Base-by-base conservation (phyloP, 2,888 invertebrate species). In the Julus scanicus region DNA sequence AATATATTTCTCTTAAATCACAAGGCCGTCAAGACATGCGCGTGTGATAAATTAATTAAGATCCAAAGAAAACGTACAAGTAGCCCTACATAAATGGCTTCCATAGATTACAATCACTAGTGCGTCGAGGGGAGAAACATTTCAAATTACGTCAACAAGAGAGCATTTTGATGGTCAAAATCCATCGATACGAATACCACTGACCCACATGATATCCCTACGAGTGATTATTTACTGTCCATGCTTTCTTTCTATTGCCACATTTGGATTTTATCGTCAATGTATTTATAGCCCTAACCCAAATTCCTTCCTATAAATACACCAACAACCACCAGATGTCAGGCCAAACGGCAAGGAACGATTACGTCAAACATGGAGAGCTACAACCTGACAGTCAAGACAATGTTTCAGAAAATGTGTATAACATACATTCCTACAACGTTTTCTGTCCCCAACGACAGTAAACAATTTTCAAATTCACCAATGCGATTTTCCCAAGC, bases 131-230 rank as follows among this genome's bases (percentile, higher is more conserved):
- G 44, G 8, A 29, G 29, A 53, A 53, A 53, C 53, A 53, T 13
- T 53, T 53, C 15, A 53, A 15, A 53, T 53, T 53, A 17, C 53
- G 53, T 63, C 63, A 63, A 63, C n/a, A 5, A 63, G 17, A 15
- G n/a, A 15, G n/a, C n/a, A 63, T n/a, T 63, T 63, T n/a, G 63
- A n/a, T 63, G 63, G 63, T 63, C 63, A 63, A 63, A 63, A 63
- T n/a, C n/a, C 63, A n/a, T 63, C 63, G 63, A 63, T 63, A 6
- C 63, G n/a, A n/a, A 15, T n/a, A 63, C 63, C 63, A 63, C 63
- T 63, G 63, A 63, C 63, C 63, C 63, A 63, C 63, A 63, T 63
- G n/a, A 17, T 63, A 63, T 63, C 63, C 17, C 63, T 4, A n/a
- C n/a, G n/a, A 63, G 63, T 6, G 63, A 6, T 63, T 63, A 63